These are phyloP conservation scores for Embidobia sp. DNA, from an alignment of 2,888 invertebrate genomes.

Conservation along the genomic window DNA sequence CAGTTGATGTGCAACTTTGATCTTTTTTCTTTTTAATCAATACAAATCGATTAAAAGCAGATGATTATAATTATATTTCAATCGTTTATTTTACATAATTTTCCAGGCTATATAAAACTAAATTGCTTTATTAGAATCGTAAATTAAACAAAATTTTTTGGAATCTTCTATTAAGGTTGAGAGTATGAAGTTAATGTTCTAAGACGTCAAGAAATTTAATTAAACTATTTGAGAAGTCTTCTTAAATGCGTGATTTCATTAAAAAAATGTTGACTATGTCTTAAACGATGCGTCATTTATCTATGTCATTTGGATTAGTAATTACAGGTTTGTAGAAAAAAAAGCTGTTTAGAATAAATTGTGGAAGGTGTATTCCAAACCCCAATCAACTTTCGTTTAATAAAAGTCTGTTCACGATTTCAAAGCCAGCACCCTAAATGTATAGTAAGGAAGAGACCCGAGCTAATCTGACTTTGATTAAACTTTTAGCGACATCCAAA, in stretches of 20 bases:
- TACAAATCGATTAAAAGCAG: too few relatives aligned
- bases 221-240: not conserved
- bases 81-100: too few relatives aligned
- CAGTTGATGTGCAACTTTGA: too few relatives aligned
- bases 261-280: too few relatives aligned
- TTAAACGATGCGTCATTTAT: constrained; percentile 12
- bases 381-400: constrained; percentile 66
- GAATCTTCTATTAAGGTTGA: too few relatives aligned
- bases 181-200: too few relatives aligned
- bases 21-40: too few relatives aligned
- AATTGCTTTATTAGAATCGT: too few relatives aligned
- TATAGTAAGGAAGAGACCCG: constrained; percentile 56
- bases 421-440: constrained; percentile 60
- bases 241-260: constrained; percentile 4
- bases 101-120: too few relatives aligned
- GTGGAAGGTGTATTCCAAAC: constrained; percentile 55
- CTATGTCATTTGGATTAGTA: constrained; percentile 32
- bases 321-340: constrained; percentile 40
- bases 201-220: too few relatives aligned
- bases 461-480: constrained; percentile 81
- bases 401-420: constrained; percentile 64
- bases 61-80: too few relatives aligned
- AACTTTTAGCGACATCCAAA: constrained; percentile 80
- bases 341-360: constrained; percentile 59
- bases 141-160: too few relatives aligned